phyloP scores from a whole-genome alignment of 37 sponge, comb jelly and placozoan species.

The Corticium candelabrum region DNA sequence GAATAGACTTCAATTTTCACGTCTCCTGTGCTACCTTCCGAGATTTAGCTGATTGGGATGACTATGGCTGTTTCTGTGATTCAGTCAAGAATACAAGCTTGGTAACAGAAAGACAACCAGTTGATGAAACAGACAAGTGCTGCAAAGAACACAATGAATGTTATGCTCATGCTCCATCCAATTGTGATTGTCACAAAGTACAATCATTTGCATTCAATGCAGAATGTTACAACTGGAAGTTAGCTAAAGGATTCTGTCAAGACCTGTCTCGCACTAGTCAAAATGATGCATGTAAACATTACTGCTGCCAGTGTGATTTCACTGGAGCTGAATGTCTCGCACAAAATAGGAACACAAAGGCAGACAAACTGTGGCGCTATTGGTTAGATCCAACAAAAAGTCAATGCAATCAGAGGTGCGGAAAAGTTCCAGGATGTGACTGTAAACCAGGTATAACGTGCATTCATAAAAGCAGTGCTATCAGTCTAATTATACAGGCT shows the following conservation, averaged over 20 bases:
- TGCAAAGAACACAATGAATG: not conserved
- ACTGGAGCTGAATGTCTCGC: not conserved
- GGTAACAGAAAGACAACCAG: not conserved
- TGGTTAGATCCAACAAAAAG: not conserved
- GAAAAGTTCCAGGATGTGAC: not conserved
- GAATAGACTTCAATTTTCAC: not conserved
- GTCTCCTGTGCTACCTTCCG: not conserved
- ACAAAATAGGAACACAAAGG: not conserved
- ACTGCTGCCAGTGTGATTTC: not conserved
- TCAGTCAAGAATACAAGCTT: not conserved
- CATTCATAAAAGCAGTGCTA: too few species aligned
- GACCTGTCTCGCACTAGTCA: not conserved
- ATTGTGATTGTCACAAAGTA: not conserved
- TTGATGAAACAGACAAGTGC: not conserved
- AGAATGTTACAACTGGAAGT: not conserved
- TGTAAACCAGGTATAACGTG: too few species aligned
- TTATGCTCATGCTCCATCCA: not conserved
- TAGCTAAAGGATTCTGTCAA: not conserved
- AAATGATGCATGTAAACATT: not conserved
- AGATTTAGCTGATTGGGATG: not conserved
- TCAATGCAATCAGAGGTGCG: not conserved
- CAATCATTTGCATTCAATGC: not conserved
- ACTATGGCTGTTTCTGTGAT: not conserved
- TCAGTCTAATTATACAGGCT: too few species aligned
- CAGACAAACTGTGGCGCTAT: not conserved